Evolutionary conservation across 2,797 vertebrate genomes (phyloP), one percentile per base, ranked within the genome.

Genomic region (Urophycis tenuis): DNA sequence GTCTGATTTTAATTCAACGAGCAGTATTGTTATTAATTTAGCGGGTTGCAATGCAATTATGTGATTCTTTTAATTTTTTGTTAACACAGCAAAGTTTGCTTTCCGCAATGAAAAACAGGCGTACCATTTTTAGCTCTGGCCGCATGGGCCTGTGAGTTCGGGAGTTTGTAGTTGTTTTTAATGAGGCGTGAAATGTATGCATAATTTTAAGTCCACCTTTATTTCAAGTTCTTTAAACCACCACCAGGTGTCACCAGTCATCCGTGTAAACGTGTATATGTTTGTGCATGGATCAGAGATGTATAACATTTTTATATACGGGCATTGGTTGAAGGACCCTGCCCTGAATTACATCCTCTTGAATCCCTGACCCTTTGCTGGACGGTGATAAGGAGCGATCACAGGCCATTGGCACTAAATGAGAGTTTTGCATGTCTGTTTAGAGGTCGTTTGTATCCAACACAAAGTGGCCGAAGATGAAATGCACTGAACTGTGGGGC

Each of bases 241-340:
- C 91, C 93, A 92, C 88, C 75, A 93, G 93, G 87, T 87, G 93
- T 73, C 92, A 92, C 90, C 79, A 93, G 82, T 81, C 72, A 77
- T 78, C 87, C 78, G 70, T 69, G 75, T 36, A 22, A 1, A 8
- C 22, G 53, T 60, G 7, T 12, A 53, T 22, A 53, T 25, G n/a
- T 67, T 11, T 29, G 60, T 25, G 60, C 25, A 25, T 67, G 22
- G 25, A 25, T 60, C 5, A 60, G n/a, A 60, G 49, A n/a, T 60
- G 53, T 25, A 3, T 8, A 29, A 29, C 60, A 12, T 67, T 67
- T 67, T 29, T 67, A 22, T 64, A 64, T 67, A 67, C 14, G 60
- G 19, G 7, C 22, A 60, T 60, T 67, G 60, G 60, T n/a, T 25
- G 53, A 60, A 9, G 53, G 19, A 53, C 53, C 45, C 5, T 11